Percentiles rank a stretch among this genome's conserved stretches.
phyloP scores from a whole-genome alignment of 2,797 vertebrate genomes.

The Sebastes hubbsi region DNA sequence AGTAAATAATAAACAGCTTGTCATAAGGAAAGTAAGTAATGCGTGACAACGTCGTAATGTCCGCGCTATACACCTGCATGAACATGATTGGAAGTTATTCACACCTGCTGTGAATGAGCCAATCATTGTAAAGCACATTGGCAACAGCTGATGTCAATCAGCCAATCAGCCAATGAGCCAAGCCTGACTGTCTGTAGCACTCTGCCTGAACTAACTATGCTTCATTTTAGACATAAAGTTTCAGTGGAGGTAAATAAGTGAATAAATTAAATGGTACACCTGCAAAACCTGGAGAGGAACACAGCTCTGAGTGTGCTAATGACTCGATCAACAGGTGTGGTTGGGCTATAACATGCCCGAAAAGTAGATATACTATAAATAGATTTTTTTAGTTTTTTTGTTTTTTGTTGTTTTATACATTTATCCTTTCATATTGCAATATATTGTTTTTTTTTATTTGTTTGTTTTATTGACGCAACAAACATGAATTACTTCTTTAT shows the following conservation, averaged over 20 bases:
- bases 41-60: too few species aligned
- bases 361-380: background rate
- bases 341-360: background rate
- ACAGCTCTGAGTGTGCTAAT: background rate
- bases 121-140: too few species aligned
- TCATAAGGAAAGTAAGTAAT: background rate
- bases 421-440: too few species aligned
- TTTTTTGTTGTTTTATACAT: too few species aligned
- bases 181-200: too few species aligned
- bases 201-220: background rate
- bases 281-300: background rate
- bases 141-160: background rate
- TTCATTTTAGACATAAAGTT: background rate
- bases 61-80: background rate
- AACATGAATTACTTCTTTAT: too few species aligned
- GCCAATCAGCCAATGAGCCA: background rate
- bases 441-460: too few species aligned
- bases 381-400: too few species aligned
- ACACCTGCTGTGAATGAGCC: background rate
- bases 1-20: background rate
- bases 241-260: background rate
- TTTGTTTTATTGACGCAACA: too few species aligned
- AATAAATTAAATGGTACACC: background rate
- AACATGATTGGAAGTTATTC: background rate
- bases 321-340: background rate